These are phyloP conservation scores for Lepeophtheirus nordmannii DNA, from an alignment of 2,888 invertebrate genomes.

Conservation along the genomic window DNA sequence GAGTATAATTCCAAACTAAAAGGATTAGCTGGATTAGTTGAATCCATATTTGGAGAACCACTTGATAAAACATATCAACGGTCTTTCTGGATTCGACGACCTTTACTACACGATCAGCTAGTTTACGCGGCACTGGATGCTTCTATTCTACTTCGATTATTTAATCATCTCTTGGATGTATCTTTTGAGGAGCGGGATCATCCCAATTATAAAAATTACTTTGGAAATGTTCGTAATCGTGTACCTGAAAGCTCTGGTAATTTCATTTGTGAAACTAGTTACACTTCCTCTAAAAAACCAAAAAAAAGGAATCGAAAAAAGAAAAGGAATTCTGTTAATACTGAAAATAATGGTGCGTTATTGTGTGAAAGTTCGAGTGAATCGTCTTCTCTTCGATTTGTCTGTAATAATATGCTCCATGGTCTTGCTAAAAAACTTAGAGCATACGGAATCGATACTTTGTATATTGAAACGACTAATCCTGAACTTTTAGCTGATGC, in stretches of 20 bases:
- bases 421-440: constrained; percentile 17
- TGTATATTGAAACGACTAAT: neutral
- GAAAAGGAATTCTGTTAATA: neutral
- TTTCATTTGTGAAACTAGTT: too few relatives aligned
- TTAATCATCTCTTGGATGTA: neutral
- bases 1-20: constrained; percentile 21
- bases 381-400: neutral
- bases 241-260: too few relatives aligned
- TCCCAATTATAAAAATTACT: neutral
- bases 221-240: neutral
- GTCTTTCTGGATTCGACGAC: constrained; percentile 76
- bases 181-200: neutral
- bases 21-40: constrained; percentile 56
- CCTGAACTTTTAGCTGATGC: constrained; percentile 1
- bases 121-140: constrained; percentile 58
- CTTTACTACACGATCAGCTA: constrained; percentile 53
- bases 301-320: neutral
- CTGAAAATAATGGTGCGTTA: too few relatives aligned
- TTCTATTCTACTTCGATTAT: constrained; percentile 60
- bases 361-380: neutral
- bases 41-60: constrained; percentile 55
- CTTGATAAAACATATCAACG: constrained; percentile 76
- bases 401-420: constrained; percentile 18
- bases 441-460: constrained; percentile 6
- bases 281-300: too few relatives aligned